Percentiles rank a stretch among this genome's conserved stretches.
Conservation (phyloP, 1,140 invertebrate genomes). For the Linepithema humile region DNA sequence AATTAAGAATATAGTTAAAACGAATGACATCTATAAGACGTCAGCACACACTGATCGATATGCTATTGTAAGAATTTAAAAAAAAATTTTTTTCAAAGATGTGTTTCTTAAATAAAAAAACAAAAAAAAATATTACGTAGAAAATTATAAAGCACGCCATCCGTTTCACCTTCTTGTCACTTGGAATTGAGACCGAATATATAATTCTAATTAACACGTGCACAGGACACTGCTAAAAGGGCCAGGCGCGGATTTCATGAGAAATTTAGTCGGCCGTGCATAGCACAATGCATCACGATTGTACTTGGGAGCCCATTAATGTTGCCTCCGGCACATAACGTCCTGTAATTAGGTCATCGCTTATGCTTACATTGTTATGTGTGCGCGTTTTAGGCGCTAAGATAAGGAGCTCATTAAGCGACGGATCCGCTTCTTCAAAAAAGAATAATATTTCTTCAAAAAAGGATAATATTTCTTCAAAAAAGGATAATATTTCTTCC, state of each 20-base stretch:
- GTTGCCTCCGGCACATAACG: constrained; percentile 49
- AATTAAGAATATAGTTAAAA: not conserved
- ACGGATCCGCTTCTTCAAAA: no score
- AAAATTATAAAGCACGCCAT: not conserved
- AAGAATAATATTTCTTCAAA: no score
- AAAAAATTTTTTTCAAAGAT: no score
- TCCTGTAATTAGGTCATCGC: constrained; percentile 66
- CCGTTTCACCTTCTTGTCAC: no score
- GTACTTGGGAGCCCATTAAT: constrained; percentile 58
- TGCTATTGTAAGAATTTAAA: no score
- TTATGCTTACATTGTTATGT: constrained; percentile 45
- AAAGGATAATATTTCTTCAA: not conserved
- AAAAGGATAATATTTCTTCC: not conserved
- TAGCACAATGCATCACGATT: constrained; percentile 39
- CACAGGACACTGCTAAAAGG: not conserved
- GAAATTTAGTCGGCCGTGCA: constrained; percentile 58
- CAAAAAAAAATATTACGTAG: no score
- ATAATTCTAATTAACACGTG: not conserved
- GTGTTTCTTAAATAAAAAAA: no score
- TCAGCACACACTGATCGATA: no score
- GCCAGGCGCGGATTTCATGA: constrained; percentile 26
- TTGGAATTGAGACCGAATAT: not conserved
- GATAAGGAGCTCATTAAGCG: constrained; percentile 27
- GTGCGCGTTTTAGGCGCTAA: constrained; percentile 29
- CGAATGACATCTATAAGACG: no score